Evolutionary conservation across 2,797 vertebrate genomes (phyloP).

Genomic region (Platalea minor): DNA sequence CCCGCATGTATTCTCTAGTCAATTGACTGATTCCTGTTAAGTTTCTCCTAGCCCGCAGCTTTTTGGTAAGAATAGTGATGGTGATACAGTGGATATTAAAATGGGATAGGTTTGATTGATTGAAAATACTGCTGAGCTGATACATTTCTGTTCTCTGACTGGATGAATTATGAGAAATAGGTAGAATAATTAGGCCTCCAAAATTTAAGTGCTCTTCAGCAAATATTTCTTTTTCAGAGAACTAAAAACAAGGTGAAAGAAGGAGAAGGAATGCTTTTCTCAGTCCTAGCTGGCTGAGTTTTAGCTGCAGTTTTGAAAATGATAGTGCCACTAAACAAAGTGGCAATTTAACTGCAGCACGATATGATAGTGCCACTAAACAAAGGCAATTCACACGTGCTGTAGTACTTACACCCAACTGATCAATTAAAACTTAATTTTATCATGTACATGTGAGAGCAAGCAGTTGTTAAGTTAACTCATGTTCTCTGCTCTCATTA

Average conservation of each 20-base stretch:
- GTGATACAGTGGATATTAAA: neutral
- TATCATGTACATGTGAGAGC: neutral
- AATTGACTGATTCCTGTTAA: neutral
- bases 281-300: neutral
- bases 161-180: neutral
- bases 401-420: neutral
- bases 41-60: neutral
- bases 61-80: neutral
- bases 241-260: neutral
- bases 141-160: neutral
- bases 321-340: neutral
- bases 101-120: neutral
- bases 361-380: neutral
- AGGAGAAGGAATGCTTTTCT: neutral
- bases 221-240: neutral
- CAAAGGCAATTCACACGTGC: neutral
- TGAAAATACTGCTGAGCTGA: neutral
- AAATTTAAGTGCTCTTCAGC: neutral
- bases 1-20: neutral
- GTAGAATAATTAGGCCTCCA: neutral
- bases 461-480: slow-evolving; percentile 3
- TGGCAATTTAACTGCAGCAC: neutral
- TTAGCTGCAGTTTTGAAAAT: neutral
- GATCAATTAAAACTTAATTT: slow-evolving; percentile 16
- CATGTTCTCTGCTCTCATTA: neutral